Evolutionary conservation across 1,140 invertebrate species (phyloP).

Genomic region (Papilio xuthus): DNA sequence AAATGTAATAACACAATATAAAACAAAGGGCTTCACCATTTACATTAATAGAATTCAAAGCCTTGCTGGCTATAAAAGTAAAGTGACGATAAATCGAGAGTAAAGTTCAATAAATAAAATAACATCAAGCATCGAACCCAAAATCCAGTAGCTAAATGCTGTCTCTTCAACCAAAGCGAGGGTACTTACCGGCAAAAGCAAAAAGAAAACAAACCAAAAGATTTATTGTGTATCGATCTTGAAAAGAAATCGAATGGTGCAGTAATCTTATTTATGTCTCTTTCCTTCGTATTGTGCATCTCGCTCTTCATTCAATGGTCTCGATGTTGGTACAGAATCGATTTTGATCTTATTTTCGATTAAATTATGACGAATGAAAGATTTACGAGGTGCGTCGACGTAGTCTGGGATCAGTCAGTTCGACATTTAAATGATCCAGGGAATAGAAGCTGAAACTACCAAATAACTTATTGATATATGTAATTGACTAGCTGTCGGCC

Average conservation of each 20-base stretch:
- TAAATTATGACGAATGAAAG: conserved; percentile 73
- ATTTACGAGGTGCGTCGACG: conserved; percentile 52
- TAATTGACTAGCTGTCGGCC: too few species aligned
- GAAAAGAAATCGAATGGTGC: conserved; percentile 65
- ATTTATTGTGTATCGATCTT: conserved; percentile 77
- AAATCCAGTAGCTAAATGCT: conserved; percentile 73
- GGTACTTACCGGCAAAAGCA: conserved; percentile 60
- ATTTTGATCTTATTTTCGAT: conserved; percentile 70
- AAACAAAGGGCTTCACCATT: conserved; percentile 42
- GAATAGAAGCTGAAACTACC: too few species aligned
- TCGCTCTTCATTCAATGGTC: conserved; percentile 66
- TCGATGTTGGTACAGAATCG: conserved; percentile 50
- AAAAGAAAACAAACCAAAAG: conserved; percentile 60
- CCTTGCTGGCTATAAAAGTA: conserved; percentile 52
- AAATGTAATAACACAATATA: conserved; percentile 31
- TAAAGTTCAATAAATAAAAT: conserved; percentile 57
- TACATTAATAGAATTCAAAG: conserved; percentile 56
- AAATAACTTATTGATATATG: too few species aligned
- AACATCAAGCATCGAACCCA: conserved; percentile 56
- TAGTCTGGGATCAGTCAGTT: conserved; percentile 56
- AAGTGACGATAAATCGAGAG: conserved; percentile 59
- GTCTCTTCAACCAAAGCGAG: conserved; percentile 59
- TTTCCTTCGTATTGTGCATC: conserved; percentile 44
- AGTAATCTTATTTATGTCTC: conserved; percentile 53
- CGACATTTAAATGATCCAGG: conserved; percentile 41